Base-by-base conservation (phyloP, 1,140 invertebrate genomes). In the Trachymyrmex cornetzi region DNA sequence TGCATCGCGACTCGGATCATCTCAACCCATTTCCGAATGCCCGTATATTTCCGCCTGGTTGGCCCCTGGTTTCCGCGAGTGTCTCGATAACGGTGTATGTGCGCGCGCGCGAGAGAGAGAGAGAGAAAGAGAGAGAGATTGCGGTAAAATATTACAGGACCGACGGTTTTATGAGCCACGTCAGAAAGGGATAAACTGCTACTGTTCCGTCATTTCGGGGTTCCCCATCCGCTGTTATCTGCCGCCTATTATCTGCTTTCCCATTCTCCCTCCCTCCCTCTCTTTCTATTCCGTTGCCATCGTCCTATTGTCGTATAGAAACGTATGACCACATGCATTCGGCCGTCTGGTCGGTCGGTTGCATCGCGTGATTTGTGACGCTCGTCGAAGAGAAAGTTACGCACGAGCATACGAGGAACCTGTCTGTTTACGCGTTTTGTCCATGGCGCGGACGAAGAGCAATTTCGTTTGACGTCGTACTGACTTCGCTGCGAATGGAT, bases 101-200 rank as follows among this genome's bases (percentile, higher is more conserved):
- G 24, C 74, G 66, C 57, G 38, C 27, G 16, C 44, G n/a, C n/a
- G 30, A 34, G 30, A 34, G 30, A 34, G 30, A 34, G 30, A 34
- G 34, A 38, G 34, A 38, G 34, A 9, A 5, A 11, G 66, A 50
- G 34, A 27, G 59, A 22, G 71, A 86, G 63, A 61, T 85, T 81
- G 61, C 61, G 84, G 79, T 89, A 87, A 90, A 89, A 89, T 89
- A 87, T 89, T 50, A 77, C 55, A 30, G 71, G 44, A 27, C 14
- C 50, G 77, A 85, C 71, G 34, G 82, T 88, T 88, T 71, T 66
- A 85, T 67, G 82, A 69, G 74, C 55, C 53, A 85, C 69, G 82
- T 48, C 77, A 86, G 84, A 86, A 80, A 82, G 38, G 87, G 75
- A 89, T 61, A 69, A 86, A 89, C 66, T 85, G 64, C 61, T 34